Evolutionary conservation across 2,888 invertebrate genomes (phyloP), one percentile per base, ranked within the genome.

Genomic region (Agriopis marginaria): DNA sequence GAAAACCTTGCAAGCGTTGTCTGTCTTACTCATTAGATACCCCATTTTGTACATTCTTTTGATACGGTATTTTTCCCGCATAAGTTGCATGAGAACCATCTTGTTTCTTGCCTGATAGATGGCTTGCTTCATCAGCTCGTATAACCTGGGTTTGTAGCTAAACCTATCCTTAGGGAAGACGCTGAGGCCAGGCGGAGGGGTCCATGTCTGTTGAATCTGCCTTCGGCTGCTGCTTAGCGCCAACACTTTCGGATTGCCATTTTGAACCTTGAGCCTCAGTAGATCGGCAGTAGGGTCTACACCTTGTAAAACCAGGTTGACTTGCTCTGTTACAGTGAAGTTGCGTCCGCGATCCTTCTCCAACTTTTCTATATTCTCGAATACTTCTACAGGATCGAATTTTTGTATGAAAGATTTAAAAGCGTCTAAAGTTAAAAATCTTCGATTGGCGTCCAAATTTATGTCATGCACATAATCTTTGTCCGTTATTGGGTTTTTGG

Each of bases 51-150:
- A 58, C 45, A 45, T 23, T n/a, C 3, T 0, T 23, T 0, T 9
- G 3, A 1, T 0, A n/a, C 14, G 14, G 6, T 45, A n/a, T 58
- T 58, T 58, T 45, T 17, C 32, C 1, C 58, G 45, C 58, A 47
- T 32, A 12, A 58, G 23, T 45, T 58, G 58, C 58, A 58, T 58
- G 8, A 58, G 17, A 12, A 58, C 45, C 58, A 58, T 58, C 23
- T 58, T 58, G 32, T 58, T 58, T 23, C 58, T 23, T 7, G 58
- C 58, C 32, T 58, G 58, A 58, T 58, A 58, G n/a, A 58, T 58
- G 4, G 58, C 58, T 58, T 58, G 58, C n/a, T 58, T 58, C 58
- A 58, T 58, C 12, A 58, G 45, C 45, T 58, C 58, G n/a, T 58
- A 58, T 32, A 58, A 3, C 12, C 58, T 45, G 3, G 58, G 58